Evolutionary conservation across 2,888 invertebrate genomes (phyloP).

Genomic region (Tipula confusa): DNA sequence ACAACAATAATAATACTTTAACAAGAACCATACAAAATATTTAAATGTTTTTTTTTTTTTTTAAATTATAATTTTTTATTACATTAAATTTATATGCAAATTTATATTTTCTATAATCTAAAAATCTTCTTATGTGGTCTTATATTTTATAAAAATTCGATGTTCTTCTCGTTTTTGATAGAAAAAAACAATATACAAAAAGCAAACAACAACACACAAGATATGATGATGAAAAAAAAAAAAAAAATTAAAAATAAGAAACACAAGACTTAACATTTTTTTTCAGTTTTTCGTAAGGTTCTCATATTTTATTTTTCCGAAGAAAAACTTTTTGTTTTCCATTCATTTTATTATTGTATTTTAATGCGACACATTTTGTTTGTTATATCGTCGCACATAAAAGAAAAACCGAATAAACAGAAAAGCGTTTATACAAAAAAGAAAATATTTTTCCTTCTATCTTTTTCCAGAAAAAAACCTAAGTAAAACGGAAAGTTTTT

Average conservation of each 20-base stretch:
- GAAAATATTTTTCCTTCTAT: background rate
- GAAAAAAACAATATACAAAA: background rate
- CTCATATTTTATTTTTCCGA: background rate
- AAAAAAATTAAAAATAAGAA: background rate
- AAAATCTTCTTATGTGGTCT: slow-evolving; percentile 25
- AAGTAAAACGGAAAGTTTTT: slow-evolving; percentile 1
- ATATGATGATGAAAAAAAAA: too few relatives aligned
- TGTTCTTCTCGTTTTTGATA: background rate
- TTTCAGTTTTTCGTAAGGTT: background rate
- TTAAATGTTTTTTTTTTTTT: background rate
- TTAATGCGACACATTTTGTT: slow-evolving; percentile 20
- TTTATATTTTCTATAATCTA: slow-evolving; percentile 20
- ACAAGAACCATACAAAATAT: background rate
- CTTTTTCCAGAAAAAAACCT: background rate
- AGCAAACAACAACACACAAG: background rate
- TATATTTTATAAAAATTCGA: background rate
- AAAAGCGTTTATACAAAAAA: background rate
- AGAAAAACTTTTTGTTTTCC: background rate
- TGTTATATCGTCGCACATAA: too few relatives aligned
- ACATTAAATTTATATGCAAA: slow-evolving; percentile 14
- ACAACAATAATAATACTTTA: background rate
- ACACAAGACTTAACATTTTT: background rate
- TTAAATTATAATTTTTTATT: slow-evolving; percentile 3
- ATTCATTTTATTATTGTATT: background rate
- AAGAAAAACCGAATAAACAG: background rate